Evolutionary conservation across 2,113 vertebrate genomes (phyloP).

Genomic region (Peromyscus californicus): DNA sequence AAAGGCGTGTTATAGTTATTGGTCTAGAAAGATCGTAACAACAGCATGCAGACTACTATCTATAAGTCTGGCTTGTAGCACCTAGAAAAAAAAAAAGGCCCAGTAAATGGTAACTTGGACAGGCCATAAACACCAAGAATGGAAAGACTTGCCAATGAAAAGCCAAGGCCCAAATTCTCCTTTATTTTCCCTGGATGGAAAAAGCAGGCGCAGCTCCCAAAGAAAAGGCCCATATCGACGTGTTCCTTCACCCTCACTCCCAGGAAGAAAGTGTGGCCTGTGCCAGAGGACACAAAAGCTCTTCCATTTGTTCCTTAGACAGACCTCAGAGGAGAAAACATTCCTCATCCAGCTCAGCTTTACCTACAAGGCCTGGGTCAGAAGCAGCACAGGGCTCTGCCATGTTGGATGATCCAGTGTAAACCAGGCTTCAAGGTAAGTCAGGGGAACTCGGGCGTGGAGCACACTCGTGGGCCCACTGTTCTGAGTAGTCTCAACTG

Average conservation of each 20-base stretch:
- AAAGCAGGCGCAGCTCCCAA: slow-evolving; percentile 79
- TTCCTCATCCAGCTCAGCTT: background rate
- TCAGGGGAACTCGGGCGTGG: rapidly evolving
- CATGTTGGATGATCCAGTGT: background rate
- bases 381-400: too few relatives aligned
- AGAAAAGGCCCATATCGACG: slow-evolving; percentile 71
- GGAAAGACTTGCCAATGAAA: slow-evolving; percentile 78
- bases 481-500: background rate
- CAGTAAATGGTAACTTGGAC: slow-evolving; percentile 72
- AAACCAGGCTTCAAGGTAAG: background rate
- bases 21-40: background rate
- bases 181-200: slow-evolving; percentile 78
- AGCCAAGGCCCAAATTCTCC: slow-evolving; percentile 81
- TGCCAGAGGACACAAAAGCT: slow-evolving; percentile 6
- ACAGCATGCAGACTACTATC: slow-evolving; percentile 73
- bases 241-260: slow-evolving; percentile 50
- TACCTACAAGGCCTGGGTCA: background rate
- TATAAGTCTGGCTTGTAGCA: slow-evolving; percentile 74
- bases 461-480: rapidly evolving
- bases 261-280: slow-evolving; percentile 73
- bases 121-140: slow-evolving; percentile 79
- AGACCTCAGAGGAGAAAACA: background rate
- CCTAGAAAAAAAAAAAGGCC: slow-evolving; percentile 80
- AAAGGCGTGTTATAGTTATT: background rate
- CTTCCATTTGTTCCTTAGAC: slow-evolving; percentile 3